Conservation (phyloP, 37 sponge, comb jelly and placozoan genomes). For the Chondrilla cf. caribensis region DNA sequence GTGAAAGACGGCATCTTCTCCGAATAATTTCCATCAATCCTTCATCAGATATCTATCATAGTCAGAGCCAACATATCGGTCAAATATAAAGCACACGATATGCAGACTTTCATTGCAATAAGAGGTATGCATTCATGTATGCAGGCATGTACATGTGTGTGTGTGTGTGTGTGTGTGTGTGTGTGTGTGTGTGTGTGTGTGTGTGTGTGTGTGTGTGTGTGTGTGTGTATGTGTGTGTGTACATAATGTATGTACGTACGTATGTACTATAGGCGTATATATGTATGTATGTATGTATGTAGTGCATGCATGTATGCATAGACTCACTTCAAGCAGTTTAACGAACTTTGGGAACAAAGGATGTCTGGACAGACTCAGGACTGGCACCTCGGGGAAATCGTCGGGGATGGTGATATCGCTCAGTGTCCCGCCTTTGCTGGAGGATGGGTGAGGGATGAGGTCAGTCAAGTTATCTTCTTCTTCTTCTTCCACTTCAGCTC, state of each 20-base stretch:
- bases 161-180: too few species aligned
- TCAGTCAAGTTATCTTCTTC: conserved; percentile 6
- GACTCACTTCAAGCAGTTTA: conserved; percentile 84
- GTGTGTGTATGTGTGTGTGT: too few species aligned
- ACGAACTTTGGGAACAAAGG: conserved; percentile 93
- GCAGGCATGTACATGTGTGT: too few species aligned
- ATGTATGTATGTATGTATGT: too few species aligned
- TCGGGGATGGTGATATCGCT: conserved; percentile 60
- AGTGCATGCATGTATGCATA: too few species aligned
- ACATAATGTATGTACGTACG: too few species aligned
- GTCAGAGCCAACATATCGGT: neutral
- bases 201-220: too few species aligned
- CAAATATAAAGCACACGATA: neutral
- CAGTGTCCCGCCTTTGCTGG: conserved; percentile 13
- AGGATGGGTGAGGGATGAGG: neutral
- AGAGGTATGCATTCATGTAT: neutral
- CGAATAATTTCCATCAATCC: conserved; percentile 73
- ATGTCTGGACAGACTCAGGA: conserved; percentile 66
- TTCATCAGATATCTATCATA: conserved; percentile 63
- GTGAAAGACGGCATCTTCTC: conserved; percentile 45
- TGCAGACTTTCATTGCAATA: neutral
- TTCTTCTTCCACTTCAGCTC: neutral
- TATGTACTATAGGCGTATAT: too few species aligned
- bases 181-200: too few species aligned
- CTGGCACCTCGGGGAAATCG: conserved; percentile 79